Percentiles rank a stretch among this genome's conserved stretches.
phyloP scores from a whole-genome alignment of 2,113 vertebrate species.

The Eulemur macaco region DNA sequence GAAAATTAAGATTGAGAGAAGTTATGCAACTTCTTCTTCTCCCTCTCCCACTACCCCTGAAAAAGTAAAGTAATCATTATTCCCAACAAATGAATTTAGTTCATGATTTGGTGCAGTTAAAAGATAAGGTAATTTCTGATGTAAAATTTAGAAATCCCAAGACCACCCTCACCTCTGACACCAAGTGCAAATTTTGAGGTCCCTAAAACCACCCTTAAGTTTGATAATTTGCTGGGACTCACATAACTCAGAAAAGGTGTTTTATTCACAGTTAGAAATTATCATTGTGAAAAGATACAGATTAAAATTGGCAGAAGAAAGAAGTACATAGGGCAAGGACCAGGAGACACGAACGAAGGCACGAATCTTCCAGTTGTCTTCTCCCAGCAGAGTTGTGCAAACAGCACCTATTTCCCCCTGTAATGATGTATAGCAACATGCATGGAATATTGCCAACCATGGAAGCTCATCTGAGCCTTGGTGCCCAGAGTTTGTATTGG shows the following conservation, averaged over 20 bases:
- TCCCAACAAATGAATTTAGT: neutral
- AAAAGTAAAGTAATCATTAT: neutral
- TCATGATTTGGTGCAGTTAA: neutral
- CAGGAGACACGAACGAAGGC: neutral
- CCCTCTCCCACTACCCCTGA: rapidly evolving
- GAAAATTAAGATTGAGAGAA: neutral
- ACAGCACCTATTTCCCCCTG: neutral
- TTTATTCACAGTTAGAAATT: neutral
- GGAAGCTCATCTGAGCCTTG: neutral
- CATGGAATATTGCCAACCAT: neutral
- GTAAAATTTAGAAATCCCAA: neutral
- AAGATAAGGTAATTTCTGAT: neutral
- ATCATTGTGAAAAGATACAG: neutral
- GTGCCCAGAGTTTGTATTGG: neutral
- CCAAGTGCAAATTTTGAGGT: neutral
- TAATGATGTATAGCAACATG: rapidly evolving
- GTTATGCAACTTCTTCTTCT: neutral
- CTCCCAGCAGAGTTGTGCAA: neutral
- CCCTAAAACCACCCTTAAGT: rapidly evolving
- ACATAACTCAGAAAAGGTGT: neutral
- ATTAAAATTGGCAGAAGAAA: neutral
- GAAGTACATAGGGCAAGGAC: neutral
- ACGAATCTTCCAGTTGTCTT: neutral
- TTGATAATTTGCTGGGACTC: neutral
- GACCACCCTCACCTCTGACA: neutral